Conservation (phyloP, 2,888 invertebrate genomes). For the Lacanobia oleracea region DNA sequence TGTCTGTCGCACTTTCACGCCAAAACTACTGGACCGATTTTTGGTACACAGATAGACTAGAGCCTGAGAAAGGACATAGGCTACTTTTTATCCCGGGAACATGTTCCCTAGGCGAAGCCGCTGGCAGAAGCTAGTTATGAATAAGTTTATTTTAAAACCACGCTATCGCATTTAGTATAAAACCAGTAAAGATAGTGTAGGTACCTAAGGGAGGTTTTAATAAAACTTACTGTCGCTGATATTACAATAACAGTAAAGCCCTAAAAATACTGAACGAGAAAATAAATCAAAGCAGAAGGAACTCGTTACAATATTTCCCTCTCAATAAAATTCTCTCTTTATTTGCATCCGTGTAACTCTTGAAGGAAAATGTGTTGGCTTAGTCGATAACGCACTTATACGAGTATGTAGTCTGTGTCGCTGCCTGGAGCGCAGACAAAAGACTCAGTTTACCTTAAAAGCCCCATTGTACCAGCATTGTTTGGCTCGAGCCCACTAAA, state of each 20-base stretch:
- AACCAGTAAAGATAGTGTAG: too few relatives aligned
- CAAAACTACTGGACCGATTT: too few relatives aligned
- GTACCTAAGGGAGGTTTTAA: too few relatives aligned
- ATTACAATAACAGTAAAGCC: slow-evolving; percentile 5
- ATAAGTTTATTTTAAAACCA: too few relatives aligned
- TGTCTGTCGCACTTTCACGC: too few relatives aligned
- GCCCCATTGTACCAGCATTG: slow-evolving; percentile 84
- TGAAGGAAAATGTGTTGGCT: slow-evolving; percentile 43
- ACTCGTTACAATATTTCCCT: slow-evolving; percentile 17
- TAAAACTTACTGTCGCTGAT: too few relatives aligned
- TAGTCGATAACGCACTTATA: slow-evolving; percentile 77
- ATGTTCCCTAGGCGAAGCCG: too few relatives aligned
- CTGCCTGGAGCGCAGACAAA: slow-evolving; percentile 77
- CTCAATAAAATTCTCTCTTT: slow-evolving; percentile 34
- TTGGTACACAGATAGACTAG: too few relatives aligned
- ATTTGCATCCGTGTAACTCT: slow-evolving; percentile 41
- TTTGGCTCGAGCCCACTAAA: slow-evolving; percentile 80
- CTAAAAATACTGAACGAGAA: background rate
- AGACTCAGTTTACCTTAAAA: slow-evolving; percentile 81
- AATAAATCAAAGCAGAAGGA: slow-evolving; percentile 5
- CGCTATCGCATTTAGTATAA: too few relatives aligned
- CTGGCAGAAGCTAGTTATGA: too few relatives aligned
- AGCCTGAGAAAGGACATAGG: too few relatives aligned
- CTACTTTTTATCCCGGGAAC: too few relatives aligned
- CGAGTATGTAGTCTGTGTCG: slow-evolving; percentile 64